Evolutionary conservation across 2,113 vertebrate genomes (phyloP).

Genomic region (Nerophis ophidion): DNA sequence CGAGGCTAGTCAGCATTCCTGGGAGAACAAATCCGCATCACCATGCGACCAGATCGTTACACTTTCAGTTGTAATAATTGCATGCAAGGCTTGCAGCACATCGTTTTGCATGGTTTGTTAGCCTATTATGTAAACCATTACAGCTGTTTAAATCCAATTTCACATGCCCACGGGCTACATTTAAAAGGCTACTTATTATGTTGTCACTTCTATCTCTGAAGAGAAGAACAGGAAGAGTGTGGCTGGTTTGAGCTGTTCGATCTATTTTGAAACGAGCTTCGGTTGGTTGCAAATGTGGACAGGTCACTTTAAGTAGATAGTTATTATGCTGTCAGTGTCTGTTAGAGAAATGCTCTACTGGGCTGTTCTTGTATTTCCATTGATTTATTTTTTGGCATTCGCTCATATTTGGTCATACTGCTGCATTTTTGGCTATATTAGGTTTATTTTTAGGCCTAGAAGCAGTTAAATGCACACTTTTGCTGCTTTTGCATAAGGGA

Average conservation of each 20-base stretch:
- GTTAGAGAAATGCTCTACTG: conserved; percentile 16
- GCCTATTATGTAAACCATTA: conserved; percentile 17
- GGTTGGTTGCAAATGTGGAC: conserved; percentile 26
- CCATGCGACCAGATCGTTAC: too few relatives aligned
- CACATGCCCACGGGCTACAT: neutral
- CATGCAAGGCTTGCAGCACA: neutral
- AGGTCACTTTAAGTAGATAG: conserved; percentile 31
- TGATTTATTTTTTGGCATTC: neutral
- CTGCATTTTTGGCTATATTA: conserved; percentile 8
- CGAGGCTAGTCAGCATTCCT: too few relatives aligned
- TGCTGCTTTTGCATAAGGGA: neutral
- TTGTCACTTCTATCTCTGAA: conserved; percentile 33
- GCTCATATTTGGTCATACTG: conserved; percentile 11
- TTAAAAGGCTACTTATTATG: conserved; percentile 37
- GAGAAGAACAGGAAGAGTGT: conserved; percentile 8
- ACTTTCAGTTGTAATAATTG: neutral
- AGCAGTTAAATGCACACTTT: conserved; percentile 2
- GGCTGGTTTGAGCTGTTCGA: conserved; percentile 29
- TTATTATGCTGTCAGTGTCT: conserved; percentile 54
- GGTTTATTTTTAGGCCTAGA: conserved; percentile 2
- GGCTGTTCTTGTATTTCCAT: conserved; percentile 29
- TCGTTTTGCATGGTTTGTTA: conserved; percentile 9
- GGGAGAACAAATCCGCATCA: too few relatives aligned
- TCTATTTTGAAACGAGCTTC: conserved; percentile 36
- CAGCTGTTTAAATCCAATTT: conserved; percentile 25